Evolutionary conservation across 2,888 invertebrate species (phyloP), one percentile per base, ranked within the genome.

Genomic region (Crossocerus cetratus): DNA sequence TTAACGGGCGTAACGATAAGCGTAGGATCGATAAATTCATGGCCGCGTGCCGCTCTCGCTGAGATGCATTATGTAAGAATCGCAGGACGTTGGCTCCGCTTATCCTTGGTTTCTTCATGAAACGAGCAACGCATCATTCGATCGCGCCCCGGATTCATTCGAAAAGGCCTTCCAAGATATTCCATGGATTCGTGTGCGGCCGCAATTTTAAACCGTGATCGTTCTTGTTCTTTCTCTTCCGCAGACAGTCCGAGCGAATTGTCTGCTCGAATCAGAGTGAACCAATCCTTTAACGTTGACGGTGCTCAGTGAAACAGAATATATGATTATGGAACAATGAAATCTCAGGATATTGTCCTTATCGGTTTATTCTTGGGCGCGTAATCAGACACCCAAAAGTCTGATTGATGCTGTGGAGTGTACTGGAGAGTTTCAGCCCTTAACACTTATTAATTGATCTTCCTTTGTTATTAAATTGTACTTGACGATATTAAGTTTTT

Each of bases 11-110:
- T 55, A 55, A 70, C 61, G 76, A 76, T 77, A 72, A 68, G 32
- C 49, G 45, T 55, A 61, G 65, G 65, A 78, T 86, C 84, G 80
- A 85, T 85, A 81, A 79, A 85, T 85, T 85, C 83, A 85, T 80
- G 84, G 81, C 72, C 86, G 72, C 67, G 43, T 23, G 62, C 54
- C 49, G 49, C 14, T 49, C 43, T 59, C 56, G 64, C 53, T 63
- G 56, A 74, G 56, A 18, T 61, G 61, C 32, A 58, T 84, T 85
- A 84, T 67, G 62, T 80, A 83, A 85, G 62, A 53, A 14, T 63
- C 74, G 67, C 70, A 84, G 81, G 81, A 84, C 79, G 69, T 82
- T 84, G 77, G 79, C 82, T 77, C 78, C 72, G 43, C 60, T 67
- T 73, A 79, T 84, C 80, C 81, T 84, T 82, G 77, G 76, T 69